Base-by-base conservation (phyloP, 2,113 vertebrate genomes). In the Picathartes gymnocephalus region DNA sequence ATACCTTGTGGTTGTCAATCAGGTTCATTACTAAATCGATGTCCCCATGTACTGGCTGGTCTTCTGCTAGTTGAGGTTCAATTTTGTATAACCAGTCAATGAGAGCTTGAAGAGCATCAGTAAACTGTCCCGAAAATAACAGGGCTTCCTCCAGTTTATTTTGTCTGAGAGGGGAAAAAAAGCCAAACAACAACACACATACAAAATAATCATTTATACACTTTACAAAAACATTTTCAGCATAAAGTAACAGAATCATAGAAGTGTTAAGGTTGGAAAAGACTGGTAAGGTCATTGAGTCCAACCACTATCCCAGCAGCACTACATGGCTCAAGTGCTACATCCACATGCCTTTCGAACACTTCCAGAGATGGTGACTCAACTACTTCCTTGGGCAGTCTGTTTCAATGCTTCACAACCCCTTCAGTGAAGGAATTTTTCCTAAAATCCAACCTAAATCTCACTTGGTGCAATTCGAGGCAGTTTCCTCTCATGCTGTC, bases 1-100 rank as follows among this genome's bases (percentile, higher is more conserved):
- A 57, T 98, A 99, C 99, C 98, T 99, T 99, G 97, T 99, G 99
- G 97, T 98, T 99, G 95, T 99, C 99, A 15, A 99, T 99, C 96
- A 99, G 97, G 93, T 99, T 99, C 97, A 99, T 99, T 86, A 99
- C 99, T 94, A 99, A 98, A 97, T 99, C 99, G 42, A 99, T 98
- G 96, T 99, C 99, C 96, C 99, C 99, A 2, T 99, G 99, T 24
- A 99, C 98, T 4, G 99, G 99, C 91, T 99, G 99, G 92, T 99
- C 99, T 98, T 99, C 99, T 14, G 99, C 99, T 94, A 99, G 94
- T 77, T 99, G 99, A 70, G 99, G 99, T 73, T 99, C 99, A 81
- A 99, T 98, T 97, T 98, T 98, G 88, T 99, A 99, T 10, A 99
- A 97, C 99, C 99, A 99, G 87, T 99, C 99, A 88, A 99, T 99